Conservation (phyloP, 2,113 vertebrate species). For the Crotalus viridis region DNA sequence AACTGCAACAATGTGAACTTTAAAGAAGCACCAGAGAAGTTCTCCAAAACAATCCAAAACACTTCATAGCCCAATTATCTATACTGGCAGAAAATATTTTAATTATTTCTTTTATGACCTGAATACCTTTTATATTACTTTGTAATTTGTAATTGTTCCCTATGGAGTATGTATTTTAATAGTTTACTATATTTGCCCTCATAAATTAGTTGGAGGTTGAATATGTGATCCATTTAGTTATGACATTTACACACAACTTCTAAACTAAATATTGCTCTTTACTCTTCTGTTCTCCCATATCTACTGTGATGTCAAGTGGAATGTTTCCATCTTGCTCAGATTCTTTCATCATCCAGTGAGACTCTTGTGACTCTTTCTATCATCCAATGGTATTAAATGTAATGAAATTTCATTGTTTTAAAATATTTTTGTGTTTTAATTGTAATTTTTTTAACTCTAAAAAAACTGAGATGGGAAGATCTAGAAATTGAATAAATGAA, state of each 20-base stretch:
- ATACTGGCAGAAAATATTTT: not conserved
- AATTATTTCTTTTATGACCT: not conserved
- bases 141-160: not conserved
- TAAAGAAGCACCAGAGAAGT: not conserved
- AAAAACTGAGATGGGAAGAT: not conserved
- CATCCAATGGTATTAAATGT: not conserved
- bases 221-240: not conserved
- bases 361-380: not conserved
- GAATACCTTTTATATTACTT: not conserved
- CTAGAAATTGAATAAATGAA: too few relatives aligned
- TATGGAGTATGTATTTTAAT: not conserved
- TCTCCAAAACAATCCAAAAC: not conserved
- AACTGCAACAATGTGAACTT: not conserved
- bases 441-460: not conserved
- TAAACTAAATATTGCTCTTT: not conserved
- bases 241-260: not conserved
- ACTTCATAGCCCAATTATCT: not conserved
- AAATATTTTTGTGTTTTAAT: not conserved
- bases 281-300: not conserved
- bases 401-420: not conserved
- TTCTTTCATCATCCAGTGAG: not conserved
- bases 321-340: not conserved
- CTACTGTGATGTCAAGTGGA: not conserved
- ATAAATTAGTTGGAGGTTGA: not conserved
- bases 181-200: not conserved